Evolutionary conservation across 1,140 invertebrate genomes (phyloP).

Genomic region (Augochlora pura): DNA sequence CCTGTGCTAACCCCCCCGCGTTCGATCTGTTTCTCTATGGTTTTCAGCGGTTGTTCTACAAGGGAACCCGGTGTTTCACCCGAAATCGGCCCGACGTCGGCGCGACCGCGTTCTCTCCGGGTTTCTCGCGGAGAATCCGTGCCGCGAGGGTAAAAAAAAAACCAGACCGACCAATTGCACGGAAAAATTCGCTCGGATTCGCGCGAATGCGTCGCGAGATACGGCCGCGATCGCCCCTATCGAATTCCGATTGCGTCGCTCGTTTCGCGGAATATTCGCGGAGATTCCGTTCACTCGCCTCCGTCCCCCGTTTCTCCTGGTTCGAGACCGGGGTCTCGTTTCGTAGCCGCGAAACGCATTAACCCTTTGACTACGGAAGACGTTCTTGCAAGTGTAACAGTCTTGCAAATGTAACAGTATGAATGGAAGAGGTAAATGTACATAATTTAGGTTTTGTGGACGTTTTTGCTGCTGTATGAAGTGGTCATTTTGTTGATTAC

Average conservation of each 20-base stretch:
- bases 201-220: slow-evolving; percentile 7
- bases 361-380: background rate
- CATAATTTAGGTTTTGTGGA: no score
- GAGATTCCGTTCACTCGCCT: no score
- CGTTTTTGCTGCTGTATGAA: no score
- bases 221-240: background rate
- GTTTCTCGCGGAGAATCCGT: background rate
- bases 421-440: no score
- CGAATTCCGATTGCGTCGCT: slow-evolving; percentile 32
- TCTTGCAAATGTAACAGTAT: no score
- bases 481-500: no score
- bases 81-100: no score
- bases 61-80: no score
- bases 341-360: background rate
- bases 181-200: slow-evolving; percentile 1
- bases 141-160: background rate
- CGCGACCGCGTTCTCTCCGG: no score
- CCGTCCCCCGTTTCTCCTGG: no score
- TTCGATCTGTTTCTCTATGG: background rate
- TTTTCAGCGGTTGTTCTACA: background rate
- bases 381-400: no score
- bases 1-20: background rate
- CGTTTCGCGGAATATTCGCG: background rate
- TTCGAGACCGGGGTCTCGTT: no score
- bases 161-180: background rate